phyloP scores from a whole-genome alignment of 2,113 vertebrate genomes.

The Hyperopisus bebe region DNA sequence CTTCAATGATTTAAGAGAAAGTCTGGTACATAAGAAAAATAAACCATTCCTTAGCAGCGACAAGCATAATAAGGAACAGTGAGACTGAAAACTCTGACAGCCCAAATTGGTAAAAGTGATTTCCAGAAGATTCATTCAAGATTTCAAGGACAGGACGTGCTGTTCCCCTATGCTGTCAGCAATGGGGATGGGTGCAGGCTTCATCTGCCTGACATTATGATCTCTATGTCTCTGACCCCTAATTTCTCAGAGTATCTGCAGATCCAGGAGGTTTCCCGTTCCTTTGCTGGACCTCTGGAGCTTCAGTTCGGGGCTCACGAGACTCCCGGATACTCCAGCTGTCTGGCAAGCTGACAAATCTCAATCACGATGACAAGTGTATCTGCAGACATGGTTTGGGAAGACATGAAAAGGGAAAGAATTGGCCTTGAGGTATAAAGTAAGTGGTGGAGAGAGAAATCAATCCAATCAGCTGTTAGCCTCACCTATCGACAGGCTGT shows the following conservation, averaged over 20 bases:
- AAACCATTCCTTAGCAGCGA: neutral
- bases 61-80: neutral
- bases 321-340: neutral
- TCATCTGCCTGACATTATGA: neutral
- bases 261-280: neutral
- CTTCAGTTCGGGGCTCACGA: neutral
- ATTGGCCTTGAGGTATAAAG: neutral
- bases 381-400: neutral
- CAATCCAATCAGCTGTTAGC: neutral
- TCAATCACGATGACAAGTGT: neutral
- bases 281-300: neutral
- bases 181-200: neutral
- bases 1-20: neutral
- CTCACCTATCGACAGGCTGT: neutral
- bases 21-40: neutral
- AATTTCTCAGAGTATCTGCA: neutral
- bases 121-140: neutral
- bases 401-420: neutral
- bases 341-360: neutral
- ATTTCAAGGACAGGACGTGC: neutral
- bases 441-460: neutral
- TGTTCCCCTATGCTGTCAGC: neutral
- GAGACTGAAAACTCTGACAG: neutral
- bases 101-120: neutral
- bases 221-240: neutral